Evolutionary conservation across 2,888 invertebrate species (phyloP).

Genomic region (Darwinula stevensoni): DNA sequence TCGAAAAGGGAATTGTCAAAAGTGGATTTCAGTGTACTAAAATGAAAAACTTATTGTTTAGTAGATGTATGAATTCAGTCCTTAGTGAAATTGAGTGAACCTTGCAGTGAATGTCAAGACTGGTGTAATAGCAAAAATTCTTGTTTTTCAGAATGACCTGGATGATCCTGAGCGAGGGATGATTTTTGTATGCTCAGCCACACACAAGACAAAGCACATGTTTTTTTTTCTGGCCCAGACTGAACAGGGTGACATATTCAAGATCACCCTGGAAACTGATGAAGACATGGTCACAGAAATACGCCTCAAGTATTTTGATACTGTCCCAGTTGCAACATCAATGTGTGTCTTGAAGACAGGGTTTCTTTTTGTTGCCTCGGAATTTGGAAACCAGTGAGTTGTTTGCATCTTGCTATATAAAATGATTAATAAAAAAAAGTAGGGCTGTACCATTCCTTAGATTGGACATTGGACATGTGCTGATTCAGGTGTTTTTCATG

Average conservation of each 20-base stretch:
- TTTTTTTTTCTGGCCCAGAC: conserved; percentile 98
- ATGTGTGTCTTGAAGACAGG: conserved; percentile 98
- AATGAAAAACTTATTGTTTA: too few relatives aligned
- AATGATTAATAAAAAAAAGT: neutral
- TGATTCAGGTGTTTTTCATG: too few relatives aligned
- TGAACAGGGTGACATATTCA: conserved; percentile 90
- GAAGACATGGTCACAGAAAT: conserved; percentile 97
- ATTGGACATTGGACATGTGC: too few relatives aligned
- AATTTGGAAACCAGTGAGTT: conserved; percentile 99
- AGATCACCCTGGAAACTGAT: conserved; percentile 84
- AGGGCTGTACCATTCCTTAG: too few relatives aligned
- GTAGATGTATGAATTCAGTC: too few relatives aligned
- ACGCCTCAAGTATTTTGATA: conserved; percentile 95
- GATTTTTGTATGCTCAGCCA: conserved; percentile 97
- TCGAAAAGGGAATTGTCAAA: too few relatives aligned
- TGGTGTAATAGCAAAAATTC: too few relatives aligned
- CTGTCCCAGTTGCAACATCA: conserved; percentile 79
- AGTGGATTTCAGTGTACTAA: too few relatives aligned
- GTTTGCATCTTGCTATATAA: too few relatives aligned
- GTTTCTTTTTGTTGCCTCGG: conserved; percentile 88
- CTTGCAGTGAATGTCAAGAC: too few relatives aligned
- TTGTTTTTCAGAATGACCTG: conserved; percentile 46
- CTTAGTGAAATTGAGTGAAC: too few relatives aligned
- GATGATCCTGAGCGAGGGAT: conserved; percentile 97
- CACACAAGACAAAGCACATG: conserved; percentile 97